Evolutionary conservation across 2,797 vertebrate species (phyloP).

Genomic region (Delichon dasypus): DNA sequence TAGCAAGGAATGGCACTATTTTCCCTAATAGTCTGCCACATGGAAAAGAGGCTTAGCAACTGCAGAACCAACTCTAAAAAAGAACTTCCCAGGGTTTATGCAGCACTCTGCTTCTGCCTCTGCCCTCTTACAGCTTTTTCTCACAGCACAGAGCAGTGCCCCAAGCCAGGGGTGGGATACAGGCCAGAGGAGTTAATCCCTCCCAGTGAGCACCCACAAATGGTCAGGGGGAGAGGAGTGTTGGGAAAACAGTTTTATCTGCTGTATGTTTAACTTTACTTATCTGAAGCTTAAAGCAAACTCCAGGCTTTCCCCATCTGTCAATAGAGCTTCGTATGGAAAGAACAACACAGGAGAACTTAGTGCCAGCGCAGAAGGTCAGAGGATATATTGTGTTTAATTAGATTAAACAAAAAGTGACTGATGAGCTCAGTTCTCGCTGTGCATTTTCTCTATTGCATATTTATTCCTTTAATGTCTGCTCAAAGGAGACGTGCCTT

Average conservation of each 20-base stretch:
- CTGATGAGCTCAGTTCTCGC: neutral
- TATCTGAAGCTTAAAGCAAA: conserved; percentile 63
- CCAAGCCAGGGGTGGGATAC: neutral
- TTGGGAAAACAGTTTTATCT: conserved; percentile 64
- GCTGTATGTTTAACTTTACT: conserved; percentile 50
- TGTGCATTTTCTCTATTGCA: neutral
- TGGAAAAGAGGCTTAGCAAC: neutral
- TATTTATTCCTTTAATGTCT: conserved; percentile 9
- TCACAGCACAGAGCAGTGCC: rapidly evolving
- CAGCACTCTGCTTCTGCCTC: neutral
- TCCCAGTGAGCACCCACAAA: neutral
- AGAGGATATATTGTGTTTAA: conserved; percentile 42
- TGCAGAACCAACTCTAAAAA: neutral
- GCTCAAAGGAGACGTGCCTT: neutral
- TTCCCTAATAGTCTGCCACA: neutral
- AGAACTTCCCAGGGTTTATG: neutral
- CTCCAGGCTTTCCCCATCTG: conserved; percentile 46
- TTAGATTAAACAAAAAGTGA: conserved; percentile 51
- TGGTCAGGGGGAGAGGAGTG: conserved; percentile 11
- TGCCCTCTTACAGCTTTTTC: neutral
- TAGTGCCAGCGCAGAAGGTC: conserved; percentile 52
- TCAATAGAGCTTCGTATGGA: conserved; percentile 51
- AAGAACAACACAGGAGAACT: conserved; percentile 52
- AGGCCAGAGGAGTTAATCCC: neutral
- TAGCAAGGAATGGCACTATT: rapidly evolving